Evolutionary conservation across 2,113 vertebrate species (phyloP), one percentile per base, ranked within the genome.

Genomic region (Macrotus californicus): DNA sequence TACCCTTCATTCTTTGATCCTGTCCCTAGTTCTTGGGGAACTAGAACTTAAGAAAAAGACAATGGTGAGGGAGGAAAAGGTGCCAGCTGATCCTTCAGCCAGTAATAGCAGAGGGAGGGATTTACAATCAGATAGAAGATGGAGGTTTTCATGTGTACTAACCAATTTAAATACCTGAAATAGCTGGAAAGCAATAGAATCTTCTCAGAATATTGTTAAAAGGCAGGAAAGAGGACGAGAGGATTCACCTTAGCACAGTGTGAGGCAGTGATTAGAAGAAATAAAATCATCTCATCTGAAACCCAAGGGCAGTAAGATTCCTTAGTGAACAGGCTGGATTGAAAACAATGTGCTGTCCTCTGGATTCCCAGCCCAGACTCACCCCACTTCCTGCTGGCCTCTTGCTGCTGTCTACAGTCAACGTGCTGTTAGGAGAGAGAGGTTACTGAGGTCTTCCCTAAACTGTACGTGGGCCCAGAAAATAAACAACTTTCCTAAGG

Each of bases 401-500:
- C 13, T 31, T 41, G 15, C 46, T 54, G 1, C 59, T 54, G 4
- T 43, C 80, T 7, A 73, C 22, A 76, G 50, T 77, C 72, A 90
- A 43, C 7, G 56, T 94, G 22, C 13, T 86, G 64, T 91, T 31
- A 73, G 59, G 21, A 88, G 22, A 66, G 24, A 31, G 18, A 43
- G 6, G 29, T 54, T 79, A 89, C 93, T 92, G 66, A 85, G 21
- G 48, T 90, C 41, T 86, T 85, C 18, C 2, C 18, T 64, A 5
- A 21, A n/a, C 34, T 79, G 12, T 18, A 75, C 64, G 36, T 79
- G 41, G 48, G 18, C n/a, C 21, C 24, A 85, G 21, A 31, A n/a
- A 87, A 87, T 29, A 90, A 94, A n/a, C 16, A 80, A 29, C 29
- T 76, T 79, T 93, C 66, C 70, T 39, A 41, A 91, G 22, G 10